phyloP scores from a whole-genome alignment of 2,113 vertebrate species.

The Eidolon helvum region DNA sequence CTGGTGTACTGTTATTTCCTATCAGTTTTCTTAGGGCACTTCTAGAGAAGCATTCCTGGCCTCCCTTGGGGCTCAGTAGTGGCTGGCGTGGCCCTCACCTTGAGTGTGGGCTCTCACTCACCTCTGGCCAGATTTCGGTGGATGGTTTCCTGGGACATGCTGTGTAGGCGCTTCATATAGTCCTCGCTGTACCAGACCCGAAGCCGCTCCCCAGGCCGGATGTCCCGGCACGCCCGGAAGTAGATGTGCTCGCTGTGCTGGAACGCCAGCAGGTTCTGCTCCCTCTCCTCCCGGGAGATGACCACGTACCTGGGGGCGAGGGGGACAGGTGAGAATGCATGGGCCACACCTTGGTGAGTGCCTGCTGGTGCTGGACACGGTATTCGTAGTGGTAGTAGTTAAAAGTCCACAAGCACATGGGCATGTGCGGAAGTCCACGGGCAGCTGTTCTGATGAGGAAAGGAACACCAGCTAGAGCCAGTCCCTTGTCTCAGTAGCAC shows the following conservation, averaged over 20 bases:
- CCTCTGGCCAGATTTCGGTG: conserved; percentile 89
- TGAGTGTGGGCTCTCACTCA: conserved; percentile 85
- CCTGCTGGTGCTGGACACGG: neutral
- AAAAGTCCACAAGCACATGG: neutral
- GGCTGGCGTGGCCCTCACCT: accelerated
- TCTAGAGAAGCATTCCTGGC: neutral
- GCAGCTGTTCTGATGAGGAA: neutral
- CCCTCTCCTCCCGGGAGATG: conserved; percentile 90
- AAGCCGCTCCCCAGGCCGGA: conserved; percentile 89
- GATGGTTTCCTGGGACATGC: conserved; percentile 92
- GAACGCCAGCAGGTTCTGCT: conserved; percentile 95
- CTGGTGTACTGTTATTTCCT: accelerated
- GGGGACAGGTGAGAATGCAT: conserved; percentile 54
- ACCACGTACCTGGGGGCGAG: conserved; percentile 88
- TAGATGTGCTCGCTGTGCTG: conserved; percentile 92
- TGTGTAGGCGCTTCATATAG: conserved; percentile 92
- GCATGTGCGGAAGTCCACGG: no score
- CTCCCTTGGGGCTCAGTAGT: neutral
- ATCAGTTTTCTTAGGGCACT: neutral
- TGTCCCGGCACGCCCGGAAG: conserved; percentile 90
- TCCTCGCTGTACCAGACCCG: conserved; percentile 96
- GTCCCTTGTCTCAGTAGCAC: neutral
- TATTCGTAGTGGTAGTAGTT: neutral
- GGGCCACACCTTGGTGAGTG: neutral
- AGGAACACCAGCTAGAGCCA: neutral